Base-by-base conservation (phyloP, 1,140 invertebrate genomes). In the Tachypleus tridentatus region DNA sequence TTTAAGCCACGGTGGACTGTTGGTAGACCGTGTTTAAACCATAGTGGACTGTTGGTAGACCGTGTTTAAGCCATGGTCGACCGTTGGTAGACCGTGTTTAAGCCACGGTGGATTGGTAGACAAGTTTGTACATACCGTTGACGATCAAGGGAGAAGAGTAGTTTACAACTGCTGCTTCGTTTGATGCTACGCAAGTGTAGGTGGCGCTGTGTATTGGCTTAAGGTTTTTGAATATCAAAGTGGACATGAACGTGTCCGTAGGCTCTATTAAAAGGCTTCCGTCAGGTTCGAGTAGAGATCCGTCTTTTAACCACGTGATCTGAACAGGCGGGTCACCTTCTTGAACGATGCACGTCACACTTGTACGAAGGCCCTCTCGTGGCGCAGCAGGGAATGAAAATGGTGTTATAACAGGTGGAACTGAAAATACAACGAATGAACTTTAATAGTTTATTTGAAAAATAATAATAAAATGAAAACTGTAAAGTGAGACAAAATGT, bases 341-440 rank as follows among this genome's bases (percentile, higher is more conserved):
- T 76, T 86, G 87, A 70, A 91, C 87, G 70, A 87, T 86, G 80
- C 89, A 93, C 71, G 90, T 86, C 73, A 89, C 85, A 72, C 87
- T 84, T 60, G 88, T 88, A 75, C 88, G 83, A 82, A 89, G 87
- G 75, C 87, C 88, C 80, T 90, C 87, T 68, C 86, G 84, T 4
- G 87, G 77, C 73, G 81, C 80, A 61, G 73, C 74, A 52, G 82
- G 80, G 72, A 83, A 83, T 73, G 76, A 80, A 77, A 84, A 84
- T 66, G 81, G 79, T 75, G 80, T 80, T 73, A 84, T 82, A 77
- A 80, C 81, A 70, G 83, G 83, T 64, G 82, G 81, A 70, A 82
- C 82, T 83, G 78, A 54, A 68, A 63, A 29, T 29, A 29, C 29
- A 29, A 29, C 29, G 29, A 29, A 29, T 29, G 29, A 29, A 29